phyloP scores from a whole-genome alignment of 2,888 invertebrate species.

The Nymphalis polychloros region DNA sequence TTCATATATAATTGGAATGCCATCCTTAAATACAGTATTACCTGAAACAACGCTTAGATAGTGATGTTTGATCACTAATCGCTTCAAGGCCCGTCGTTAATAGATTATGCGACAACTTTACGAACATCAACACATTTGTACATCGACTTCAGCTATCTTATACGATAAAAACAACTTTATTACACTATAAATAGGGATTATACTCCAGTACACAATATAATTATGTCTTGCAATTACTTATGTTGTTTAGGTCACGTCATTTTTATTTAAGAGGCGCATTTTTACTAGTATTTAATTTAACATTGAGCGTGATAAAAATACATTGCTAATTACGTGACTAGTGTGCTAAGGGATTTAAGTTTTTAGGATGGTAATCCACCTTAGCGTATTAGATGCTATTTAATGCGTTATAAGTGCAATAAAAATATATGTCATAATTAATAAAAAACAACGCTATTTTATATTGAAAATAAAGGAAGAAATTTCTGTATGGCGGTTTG shows the following conservation, averaged over 20 bases:
- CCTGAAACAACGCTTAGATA: slow-evolving; percentile 48
- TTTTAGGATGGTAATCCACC: slow-evolving; percentile 2
- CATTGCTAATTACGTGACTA: slow-evolving; percentile 19
- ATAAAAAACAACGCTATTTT: too few species aligned
- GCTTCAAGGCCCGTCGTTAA: slow-evolving; percentile 49
- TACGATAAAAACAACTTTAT: slow-evolving; percentile 24
- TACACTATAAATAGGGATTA: slow-evolving; percentile 2
- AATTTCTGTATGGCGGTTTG: too few species aligned
- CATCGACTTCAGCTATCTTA: slow-evolving; percentile 2
- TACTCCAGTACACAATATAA: not conserved
- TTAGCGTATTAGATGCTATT: not conserved
- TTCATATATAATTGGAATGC: not conserved
- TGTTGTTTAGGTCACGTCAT: slow-evolving; percentile 13
- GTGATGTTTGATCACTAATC: slow-evolving; percentile 54
- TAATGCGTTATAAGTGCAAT: not conserved
- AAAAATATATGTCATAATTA: not conserved
- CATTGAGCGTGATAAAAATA: slow-evolving; percentile 22
- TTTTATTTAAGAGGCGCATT: slow-evolving; percentile 25
- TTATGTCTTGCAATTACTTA: not conserved
- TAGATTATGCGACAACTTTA: slow-evolving; percentile 49
- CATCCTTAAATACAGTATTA: slow-evolving; percentile 38
- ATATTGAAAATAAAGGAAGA: too few species aligned
- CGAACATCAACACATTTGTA: slow-evolving; percentile 23
- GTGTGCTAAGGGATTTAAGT: slow-evolving; percentile 5
- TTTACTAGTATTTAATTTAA: slow-evolving; percentile 31